Percentiles rank a stretch among this genome's conserved stretches.
These are phyloP conservation scores for Vanacampus margaritifer DNA, from an alignment of 2,113 vertebrate genomes.

Conservation along the genomic window DNA sequence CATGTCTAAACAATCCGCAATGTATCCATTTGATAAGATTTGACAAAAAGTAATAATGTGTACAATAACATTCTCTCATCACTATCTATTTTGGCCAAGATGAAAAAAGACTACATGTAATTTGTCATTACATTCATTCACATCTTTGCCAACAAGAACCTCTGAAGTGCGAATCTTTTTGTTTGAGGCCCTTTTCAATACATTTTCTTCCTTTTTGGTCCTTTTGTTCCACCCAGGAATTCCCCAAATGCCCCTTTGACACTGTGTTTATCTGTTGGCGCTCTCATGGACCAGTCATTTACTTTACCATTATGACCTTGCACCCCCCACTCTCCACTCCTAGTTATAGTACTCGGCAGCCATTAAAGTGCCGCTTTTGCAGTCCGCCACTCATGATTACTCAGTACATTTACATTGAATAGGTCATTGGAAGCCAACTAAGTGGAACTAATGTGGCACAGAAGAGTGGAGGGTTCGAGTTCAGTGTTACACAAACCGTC, in stretches of 20 bases:
- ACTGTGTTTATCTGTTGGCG: constrained; percentile 32
- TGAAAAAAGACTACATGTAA: background rate
- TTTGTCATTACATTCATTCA: constrained; percentile 57
- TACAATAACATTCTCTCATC: background rate
- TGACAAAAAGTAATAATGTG: background rate
- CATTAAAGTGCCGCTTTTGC: constrained; percentile 66
- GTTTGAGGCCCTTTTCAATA: constrained; percentile 22
- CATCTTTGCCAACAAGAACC: constrained; percentile 46
- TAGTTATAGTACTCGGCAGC: constrained; percentile 56
- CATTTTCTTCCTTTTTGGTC: background rate
- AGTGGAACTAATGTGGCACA: constrained; percentile 90
- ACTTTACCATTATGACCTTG: constrained; percentile 52
- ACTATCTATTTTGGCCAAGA: background rate
- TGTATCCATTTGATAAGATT: background rate
- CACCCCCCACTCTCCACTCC: constrained; percentile 42
- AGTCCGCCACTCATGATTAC: constrained; percentile 73
- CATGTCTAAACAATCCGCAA: background rate
- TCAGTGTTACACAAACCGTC: constrained; percentile 75
- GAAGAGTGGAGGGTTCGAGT: constrained; percentile 80
- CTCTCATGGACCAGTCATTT: constrained; percentile 38
- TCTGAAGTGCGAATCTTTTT: constrained; percentile 44
- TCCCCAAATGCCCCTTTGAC: constrained; percentile 17
- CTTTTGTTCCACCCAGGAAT: constrained; percentile 23
- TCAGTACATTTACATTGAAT: constrained; percentile 79
- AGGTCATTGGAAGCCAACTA: constrained; percentile 87